Evolutionary conservation across 1,140 invertebrate species (phyloP).

Genomic region (Polypedilum vanderplanki): DNA sequence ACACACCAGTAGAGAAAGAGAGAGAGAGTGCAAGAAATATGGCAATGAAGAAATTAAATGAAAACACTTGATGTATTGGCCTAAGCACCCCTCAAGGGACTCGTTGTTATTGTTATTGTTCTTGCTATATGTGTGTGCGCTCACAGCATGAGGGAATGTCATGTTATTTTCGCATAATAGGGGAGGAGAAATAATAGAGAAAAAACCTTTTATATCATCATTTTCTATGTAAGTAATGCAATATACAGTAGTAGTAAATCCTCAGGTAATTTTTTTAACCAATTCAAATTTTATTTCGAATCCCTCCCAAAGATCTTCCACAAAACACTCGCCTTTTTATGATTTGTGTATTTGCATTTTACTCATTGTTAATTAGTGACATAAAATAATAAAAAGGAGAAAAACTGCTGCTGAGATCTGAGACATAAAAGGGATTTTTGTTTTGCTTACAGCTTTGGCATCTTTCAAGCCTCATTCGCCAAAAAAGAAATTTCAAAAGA

Average conservation of each 20-base stretch:
- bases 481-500: too few relatives aligned
- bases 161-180: background rate
- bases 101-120: background rate
- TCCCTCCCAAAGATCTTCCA: background rate
- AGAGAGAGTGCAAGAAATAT: background rate
- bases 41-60: constrained; percentile 28
- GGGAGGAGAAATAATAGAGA: background rate
- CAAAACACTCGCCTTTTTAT: background rate
- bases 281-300: background rate
- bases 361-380: constrained; percentile 12
- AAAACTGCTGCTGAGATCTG: constrained; percentile 1
- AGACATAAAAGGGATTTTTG: background rate
- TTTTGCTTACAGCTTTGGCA: too few relatives aligned
- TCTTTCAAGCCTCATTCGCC: too few relatives aligned
- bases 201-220: background rate
- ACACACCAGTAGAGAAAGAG: too few relatives aligned
- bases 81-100: constrained; percentile 2
- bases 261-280: constrained; percentile 6
- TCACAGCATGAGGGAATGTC: background rate
- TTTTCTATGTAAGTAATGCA: background rate
- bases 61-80: constrained; percentile 27
- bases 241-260: constrained; percentile 19
- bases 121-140: background rate
- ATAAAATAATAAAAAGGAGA: background rate
- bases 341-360: background rate